phyloP scores from a whole-genome alignment of 2,113 vertebrate genomes.

The Poeciliopsis occidentalis region DNA sequence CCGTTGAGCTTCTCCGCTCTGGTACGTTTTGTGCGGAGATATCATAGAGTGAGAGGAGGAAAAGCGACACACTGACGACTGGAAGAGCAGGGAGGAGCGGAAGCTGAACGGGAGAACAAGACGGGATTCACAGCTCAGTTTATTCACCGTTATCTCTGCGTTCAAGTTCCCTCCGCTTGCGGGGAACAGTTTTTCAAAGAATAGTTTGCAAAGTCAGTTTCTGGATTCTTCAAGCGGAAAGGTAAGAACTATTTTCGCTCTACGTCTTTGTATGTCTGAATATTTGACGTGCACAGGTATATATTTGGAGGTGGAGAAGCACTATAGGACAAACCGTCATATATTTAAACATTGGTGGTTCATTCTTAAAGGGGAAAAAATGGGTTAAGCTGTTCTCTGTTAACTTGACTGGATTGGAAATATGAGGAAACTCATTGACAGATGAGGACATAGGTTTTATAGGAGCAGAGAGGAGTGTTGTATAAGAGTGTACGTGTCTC shows the following conservation, averaged over 20 bases:
- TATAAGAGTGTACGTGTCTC: neutral
- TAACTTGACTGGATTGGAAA: neutral
- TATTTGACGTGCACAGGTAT: neutral
- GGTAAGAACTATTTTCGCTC: neutral
- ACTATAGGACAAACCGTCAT: neutral
- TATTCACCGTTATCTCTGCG: neutral
- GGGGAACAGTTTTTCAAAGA: neutral
- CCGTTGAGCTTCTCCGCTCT: neutral
- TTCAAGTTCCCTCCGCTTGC: neutral
- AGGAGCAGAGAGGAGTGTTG: neutral
- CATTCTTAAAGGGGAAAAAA: neutral
- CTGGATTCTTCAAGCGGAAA: neutral
- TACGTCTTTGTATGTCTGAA: too few species aligned
- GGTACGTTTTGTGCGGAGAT: conserved; percentile 21
- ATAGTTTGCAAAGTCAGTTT: neutral
- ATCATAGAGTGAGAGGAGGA: conserved; percentile 14
- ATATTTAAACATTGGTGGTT: neutral
- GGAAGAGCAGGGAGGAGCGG: neutral
- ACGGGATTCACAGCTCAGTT: neutral
- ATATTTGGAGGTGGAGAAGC: neutral
- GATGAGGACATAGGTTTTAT: neutral
- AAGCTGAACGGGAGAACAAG: neutral
- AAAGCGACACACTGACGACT: neutral
- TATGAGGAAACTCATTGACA: neutral
- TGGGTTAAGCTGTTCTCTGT: conserved; percentile 3